A percentile compares a stretch with the other conserved stretches of the same genome.
phyloP scores from a whole-genome alignment of 2,797 vertebrate genomes.

The Scarus forsteni region DNA sequence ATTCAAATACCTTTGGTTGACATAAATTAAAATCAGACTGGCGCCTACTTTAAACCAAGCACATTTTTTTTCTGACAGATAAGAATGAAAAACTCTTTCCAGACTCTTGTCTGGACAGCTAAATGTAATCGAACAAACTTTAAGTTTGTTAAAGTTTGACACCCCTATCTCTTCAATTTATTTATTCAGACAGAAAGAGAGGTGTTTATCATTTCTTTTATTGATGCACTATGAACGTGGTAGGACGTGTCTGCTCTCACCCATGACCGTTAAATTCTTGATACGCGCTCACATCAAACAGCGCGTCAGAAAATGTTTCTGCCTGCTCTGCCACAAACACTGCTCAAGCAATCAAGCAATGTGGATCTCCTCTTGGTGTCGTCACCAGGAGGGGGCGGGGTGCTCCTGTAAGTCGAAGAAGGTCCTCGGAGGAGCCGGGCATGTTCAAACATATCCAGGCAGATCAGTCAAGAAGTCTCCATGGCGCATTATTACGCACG shows the following conservation, averaged over 20 bases:
- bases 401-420: conserved; percentile 51
- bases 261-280: neutral
- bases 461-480: conserved; percentile 52
- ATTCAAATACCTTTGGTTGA: too few relatives aligned
- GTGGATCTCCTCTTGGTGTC: conserved; percentile 43
- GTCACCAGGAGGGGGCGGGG: conserved; percentile 74
- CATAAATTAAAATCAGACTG: too few relatives aligned
- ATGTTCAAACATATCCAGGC: conserved; percentile 89
- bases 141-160: neutral
- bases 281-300: neutral
- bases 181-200: too few relatives aligned
- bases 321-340: too few relatives aligned
- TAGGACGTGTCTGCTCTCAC: neutral
- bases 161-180: neutral
- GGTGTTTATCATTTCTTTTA: neutral
- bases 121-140: neutral
- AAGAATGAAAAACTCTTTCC: neutral
- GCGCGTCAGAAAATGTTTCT: neutral
- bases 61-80: neutral
- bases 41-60: too few relatives aligned
- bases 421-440: conserved; percentile 78
- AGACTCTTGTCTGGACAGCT: neutral
- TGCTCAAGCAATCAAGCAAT: too few relatives aligned
- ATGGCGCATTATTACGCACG: conserved; percentile 17
- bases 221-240: neutral